Base-by-base conservation (phyloP, 2,797 vertebrate species). In the Calcarius lapponicus region DNA sequence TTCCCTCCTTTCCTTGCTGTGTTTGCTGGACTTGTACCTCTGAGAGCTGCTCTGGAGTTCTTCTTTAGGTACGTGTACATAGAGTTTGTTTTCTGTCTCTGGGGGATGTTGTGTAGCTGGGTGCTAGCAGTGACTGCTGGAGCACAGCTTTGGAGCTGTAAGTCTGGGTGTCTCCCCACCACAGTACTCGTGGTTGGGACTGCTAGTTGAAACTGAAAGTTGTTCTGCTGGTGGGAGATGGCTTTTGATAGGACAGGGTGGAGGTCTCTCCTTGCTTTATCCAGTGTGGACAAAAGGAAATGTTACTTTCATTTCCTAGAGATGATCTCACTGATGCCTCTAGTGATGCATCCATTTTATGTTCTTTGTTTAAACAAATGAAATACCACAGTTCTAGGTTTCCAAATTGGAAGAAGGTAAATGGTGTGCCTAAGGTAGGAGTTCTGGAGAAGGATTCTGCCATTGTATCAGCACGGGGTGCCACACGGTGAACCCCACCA, bases 61-160 rank as follows among this genome's bases (percentile, higher is more conserved):
- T 75, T 26, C 34, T 17, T n/a, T 14, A 12, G 20, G 56, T 60
- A 32, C 0, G 0, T 0, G 3, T 26, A 2, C 0, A 0, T 17
- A 0, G 6, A 10, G 22, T 65, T 84, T 75, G 38, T 29, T 73
- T 65, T 76, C 10, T 65, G 28, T 26, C 13, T 62, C 3, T 21
- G 32, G 24, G 17, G 40, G 43, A 1, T 38, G 29, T 22, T 1
- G 1, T 16, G 26, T 74, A 57, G 22, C 29, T 61, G 73, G n/a
- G 21, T 58, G 43, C 20, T 3, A 14, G 50, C 53, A 31, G 47
- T 0, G 0, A 45, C 25, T 18, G 66, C 40, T 34, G 56, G 19
- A 48, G 40, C 12, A 31, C 0, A 0, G 15, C 43, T 17, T 70
- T 0, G 8, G 45, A 40, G 26, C 11, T 25, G 6, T 7, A 20